Evolutionary conservation across 2,113 vertebrate genomes (phyloP).

Genomic region (Callipepla californica): DNA sequence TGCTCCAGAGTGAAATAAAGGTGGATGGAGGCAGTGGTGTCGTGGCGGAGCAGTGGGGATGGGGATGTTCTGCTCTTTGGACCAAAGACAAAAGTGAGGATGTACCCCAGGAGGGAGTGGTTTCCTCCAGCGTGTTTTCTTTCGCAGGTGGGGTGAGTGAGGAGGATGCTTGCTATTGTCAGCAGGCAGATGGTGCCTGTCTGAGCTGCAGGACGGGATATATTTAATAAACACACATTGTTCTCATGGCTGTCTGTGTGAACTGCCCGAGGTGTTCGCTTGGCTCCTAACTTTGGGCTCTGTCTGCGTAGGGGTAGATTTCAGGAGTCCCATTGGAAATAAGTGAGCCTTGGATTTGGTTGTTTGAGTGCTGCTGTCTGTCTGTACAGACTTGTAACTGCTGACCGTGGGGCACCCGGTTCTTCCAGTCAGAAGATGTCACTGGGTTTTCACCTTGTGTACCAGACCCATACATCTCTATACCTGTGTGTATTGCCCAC

Average conservation of each 20-base stretch:
- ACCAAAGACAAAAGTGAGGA: background rate
- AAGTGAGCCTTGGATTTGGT: background rate
- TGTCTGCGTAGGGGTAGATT: background rate
- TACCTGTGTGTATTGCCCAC: fast-evolving
- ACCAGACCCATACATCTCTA: background rate
- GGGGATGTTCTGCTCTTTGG: background rate
- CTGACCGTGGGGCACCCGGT: background rate
- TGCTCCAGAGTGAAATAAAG: background rate
- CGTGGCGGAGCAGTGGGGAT: fast-evolving
- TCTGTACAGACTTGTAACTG: fast-evolving
- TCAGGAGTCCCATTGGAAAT: background rate
- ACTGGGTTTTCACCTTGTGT: background rate
- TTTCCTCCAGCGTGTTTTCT: background rate
- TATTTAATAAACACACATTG: no score
- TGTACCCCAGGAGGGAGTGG: no score
- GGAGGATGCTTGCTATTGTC: background rate
- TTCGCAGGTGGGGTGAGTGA: background rate
- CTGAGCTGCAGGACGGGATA: background rate
- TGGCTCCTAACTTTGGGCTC: no score
- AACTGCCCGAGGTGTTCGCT: no score
- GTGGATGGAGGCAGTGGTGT: background rate
- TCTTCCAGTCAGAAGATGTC: background rate
- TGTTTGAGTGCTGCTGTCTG: fast-evolving
- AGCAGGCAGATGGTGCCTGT: background rate
- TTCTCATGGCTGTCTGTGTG: no score